Conservation (phyloP, 2,113 vertebrate genomes). For the Erpornis zantholeuca region DNA sequence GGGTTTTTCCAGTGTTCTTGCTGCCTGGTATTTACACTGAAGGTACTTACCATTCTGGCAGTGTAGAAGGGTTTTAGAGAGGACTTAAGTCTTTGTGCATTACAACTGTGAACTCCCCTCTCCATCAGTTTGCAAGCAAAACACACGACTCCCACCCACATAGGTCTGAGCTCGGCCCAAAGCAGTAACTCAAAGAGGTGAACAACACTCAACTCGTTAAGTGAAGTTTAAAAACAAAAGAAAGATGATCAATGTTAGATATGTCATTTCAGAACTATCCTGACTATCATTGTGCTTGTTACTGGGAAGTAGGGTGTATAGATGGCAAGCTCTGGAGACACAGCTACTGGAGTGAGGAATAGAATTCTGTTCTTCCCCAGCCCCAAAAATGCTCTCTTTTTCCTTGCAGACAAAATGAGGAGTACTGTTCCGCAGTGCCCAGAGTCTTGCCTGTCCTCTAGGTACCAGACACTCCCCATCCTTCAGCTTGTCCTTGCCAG, state of each 20-base stretch:
- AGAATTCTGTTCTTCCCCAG: not conserved
- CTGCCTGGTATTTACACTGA: not conserved
- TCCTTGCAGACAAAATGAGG: not conserved
- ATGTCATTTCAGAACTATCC: not conserved
- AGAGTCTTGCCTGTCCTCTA: not conserved
- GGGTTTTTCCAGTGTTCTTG: not conserved
- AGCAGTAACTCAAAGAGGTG: not conserved
- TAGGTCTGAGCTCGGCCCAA: not conserved
- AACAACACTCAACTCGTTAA: not conserved
- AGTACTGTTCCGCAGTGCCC: not conserved
- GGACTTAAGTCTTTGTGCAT: not conserved
- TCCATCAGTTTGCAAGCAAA: not conserved
- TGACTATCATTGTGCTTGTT: not conserved
- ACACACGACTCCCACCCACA: not conserved
- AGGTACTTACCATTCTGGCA: not conserved
- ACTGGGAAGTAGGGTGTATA: not conserved
- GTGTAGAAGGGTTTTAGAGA: not conserved
- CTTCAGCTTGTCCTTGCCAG: not conserved
- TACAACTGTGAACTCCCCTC: not conserved
- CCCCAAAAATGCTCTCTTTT: not conserved
- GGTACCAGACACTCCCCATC: not conserved
- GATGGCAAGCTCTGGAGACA: not conserved
- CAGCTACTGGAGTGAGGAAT: not conserved
- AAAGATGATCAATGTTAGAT: not conserved
- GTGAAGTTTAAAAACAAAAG: not conserved